A percentile compares a stretch with the other conserved stretches of the same genome.
phyloP scores from a whole-genome alignment of 2,113 vertebrate species.

The Calidris pugnax region DNA sequence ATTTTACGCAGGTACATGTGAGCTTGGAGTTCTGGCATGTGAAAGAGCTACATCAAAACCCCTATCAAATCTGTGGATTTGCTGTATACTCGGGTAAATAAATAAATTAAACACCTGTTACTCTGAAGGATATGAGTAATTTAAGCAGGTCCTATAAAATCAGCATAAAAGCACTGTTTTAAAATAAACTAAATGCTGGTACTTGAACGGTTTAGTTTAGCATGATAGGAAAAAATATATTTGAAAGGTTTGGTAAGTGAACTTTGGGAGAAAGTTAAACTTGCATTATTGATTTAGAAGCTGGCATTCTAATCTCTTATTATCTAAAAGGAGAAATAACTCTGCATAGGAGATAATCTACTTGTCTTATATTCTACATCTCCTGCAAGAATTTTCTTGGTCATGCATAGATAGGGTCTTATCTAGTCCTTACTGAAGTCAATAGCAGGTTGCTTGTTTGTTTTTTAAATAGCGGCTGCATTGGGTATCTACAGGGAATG shows the following conservation, averaged over 20 bases:
- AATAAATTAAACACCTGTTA: background rate
- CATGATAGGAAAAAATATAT: background rate
- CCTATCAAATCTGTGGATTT: background rate
- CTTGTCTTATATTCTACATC: slow-evolving; percentile 15
- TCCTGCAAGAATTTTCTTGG: slow-evolving; percentile 26
- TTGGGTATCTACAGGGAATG: background rate
- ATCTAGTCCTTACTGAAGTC: slow-evolving; percentile 42
- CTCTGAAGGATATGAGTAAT: background rate
- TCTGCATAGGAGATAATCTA: slow-evolving; percentile 10
- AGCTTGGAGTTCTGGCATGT: background rate
- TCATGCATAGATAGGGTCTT: slow-evolving; percentile 14
- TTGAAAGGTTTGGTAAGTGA: background rate
- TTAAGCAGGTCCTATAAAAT: background rate
- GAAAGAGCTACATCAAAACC: background rate
- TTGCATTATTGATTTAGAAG: background rate
- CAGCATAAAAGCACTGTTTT: background rate
- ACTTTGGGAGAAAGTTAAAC: slow-evolving; percentile 21
- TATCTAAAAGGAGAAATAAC: slow-evolving; percentile 36
- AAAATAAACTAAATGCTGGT: background rate
- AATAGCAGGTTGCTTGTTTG: slow-evolving; percentile 21
- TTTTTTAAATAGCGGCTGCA: slow-evolving; percentile 42
- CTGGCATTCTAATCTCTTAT: background rate
- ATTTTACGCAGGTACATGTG: background rate
- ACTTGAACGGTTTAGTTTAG: background rate
- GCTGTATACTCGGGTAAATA: background rate